Evolutionary conservation across 2,113 vertebrate species (phyloP), one percentile per base, ranked within the genome.

Genomic region (Marmota monax): DNA sequence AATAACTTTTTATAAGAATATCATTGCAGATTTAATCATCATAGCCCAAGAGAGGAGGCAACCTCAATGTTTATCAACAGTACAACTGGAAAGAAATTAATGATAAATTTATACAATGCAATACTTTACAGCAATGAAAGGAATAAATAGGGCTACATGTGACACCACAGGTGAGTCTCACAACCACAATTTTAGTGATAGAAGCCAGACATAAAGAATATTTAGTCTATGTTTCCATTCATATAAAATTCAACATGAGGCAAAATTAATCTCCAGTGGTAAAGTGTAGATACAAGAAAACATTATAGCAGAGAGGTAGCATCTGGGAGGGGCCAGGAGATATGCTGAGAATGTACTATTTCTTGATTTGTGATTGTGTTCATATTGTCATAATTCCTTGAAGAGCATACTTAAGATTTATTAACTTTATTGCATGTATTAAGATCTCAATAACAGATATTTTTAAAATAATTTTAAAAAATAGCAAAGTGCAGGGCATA

Each of bases 11-110:
- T 63, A 56, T n/a, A 22, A 82, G 69, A 94, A 51, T 34, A 34
- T 48, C 67, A 90, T 70, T 80, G 58, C 4, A 79, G 27, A 94
- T 61, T 92, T 69, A 92, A 16, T 70, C 70, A 65, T 56, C 23
- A 63, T 18, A 95, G 51, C 34, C 37, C 37, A 42, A 45, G 29
- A 70, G 2, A 87, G 42, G 14, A 92, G 37, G 37, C 7, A 63
- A 63, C 9, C 1, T 25, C 85, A 56, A 76, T 37, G 10, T 78
- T 65, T 65, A 92, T 61, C 63, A 87, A 85, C 7, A 94, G 34
- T 63, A 82, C 27, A 76, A 79, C 39, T 53, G 25, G 12, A 70
- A 53, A 90, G 22, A 32, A 84, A 65, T 53, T 88, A 29, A 25
- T 37, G 3, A 34, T 72, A 42, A 76, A 84, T 65, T 85, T 20